Conservation (phyloP, 2,113 vertebrate species). For the Potamarius usumacintae region DNA sequence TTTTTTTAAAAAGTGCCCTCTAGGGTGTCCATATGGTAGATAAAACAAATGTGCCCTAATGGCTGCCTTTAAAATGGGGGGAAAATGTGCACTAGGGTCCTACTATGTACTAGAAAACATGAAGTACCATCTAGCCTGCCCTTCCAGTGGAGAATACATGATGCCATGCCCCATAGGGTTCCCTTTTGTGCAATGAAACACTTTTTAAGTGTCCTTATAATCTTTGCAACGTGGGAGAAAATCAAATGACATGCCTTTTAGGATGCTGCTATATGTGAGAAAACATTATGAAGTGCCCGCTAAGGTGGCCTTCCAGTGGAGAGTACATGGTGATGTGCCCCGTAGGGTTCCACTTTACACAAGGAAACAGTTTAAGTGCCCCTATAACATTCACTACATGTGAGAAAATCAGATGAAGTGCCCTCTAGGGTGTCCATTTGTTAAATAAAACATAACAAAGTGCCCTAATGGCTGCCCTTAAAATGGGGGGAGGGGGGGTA, state of each 20-base stretch:
- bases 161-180: neutral
- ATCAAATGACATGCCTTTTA: neutral
- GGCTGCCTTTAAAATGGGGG: neutral
- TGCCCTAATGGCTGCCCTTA: conserved; percentile 3
- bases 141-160: neutral
- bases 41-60: conserved; percentile 12
- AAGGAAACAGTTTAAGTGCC: neutral
- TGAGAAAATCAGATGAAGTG: neutral
- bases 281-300: neutral
- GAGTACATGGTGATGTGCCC: neutral
- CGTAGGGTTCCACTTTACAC: neutral
- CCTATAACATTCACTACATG: neutral
- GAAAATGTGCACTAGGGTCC: neutral
- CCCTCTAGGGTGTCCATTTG: neutral
- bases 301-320: neutral
- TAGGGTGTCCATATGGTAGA: neutral
- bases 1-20: neutral
- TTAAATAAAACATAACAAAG: neutral
- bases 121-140: neutral
- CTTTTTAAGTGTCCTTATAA: neutral
- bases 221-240: neutral
- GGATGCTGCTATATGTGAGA: neutral
- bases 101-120: neutral
- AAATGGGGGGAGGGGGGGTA: neutral
- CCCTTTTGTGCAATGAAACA: neutral